phyloP scores from a whole-genome alignment of 1,140 invertebrate species.

The Agraylea sexmaculata region DNA sequence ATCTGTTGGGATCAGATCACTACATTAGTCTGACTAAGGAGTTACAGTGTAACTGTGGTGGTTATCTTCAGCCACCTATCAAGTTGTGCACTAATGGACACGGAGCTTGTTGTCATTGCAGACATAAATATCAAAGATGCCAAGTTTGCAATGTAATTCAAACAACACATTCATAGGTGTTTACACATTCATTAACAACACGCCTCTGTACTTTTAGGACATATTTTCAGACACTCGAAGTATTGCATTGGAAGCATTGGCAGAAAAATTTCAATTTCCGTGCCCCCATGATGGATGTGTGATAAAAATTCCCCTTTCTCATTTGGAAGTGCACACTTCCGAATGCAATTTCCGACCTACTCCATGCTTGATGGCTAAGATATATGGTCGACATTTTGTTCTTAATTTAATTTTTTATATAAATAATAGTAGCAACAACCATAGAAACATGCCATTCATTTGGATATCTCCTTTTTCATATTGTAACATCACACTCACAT shows the following conservation, averaged over 20 bases:
- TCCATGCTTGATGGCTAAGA: slow-evolving; percentile 37
- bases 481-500: too few relatives aligned
- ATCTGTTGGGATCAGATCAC: slow-evolving; percentile 26
- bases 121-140: slow-evolving; percentile 22
- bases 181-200: not conserved
- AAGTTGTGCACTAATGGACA: slow-evolving; percentile 36
- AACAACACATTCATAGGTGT: not conserved
- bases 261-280: slow-evolving; percentile 37
- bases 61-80: slow-evolving; percentile 37
- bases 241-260: slow-evolving; percentile 32
- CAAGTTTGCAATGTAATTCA: slow-evolving; percentile 31
- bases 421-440: too few relatives aligned
- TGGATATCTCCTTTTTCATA: too few relatives aligned
- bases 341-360: slow-evolving; percentile 35
- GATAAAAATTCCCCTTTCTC: slow-evolving; percentile 28
- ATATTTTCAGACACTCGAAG: slow-evolving; percentile 32
- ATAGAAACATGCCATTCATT: too few relatives aligned
- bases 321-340: slow-evolving; percentile 30
- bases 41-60: slow-evolving; percentile 32
- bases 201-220: slow-evolving; percentile 28
- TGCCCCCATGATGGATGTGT: slow-evolving; percentile 33
- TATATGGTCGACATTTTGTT: slow-evolving; percentile 39
- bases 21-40: slow-evolving; percentile 37
- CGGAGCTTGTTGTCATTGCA: slow-evolving; percentile 31
- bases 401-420: too few relatives aligned